These are phyloP conservation scores for Ornithoptera priamus DNA, from an alignment of 2,888 invertebrate genomes.

Conservation along the genomic window DNA sequence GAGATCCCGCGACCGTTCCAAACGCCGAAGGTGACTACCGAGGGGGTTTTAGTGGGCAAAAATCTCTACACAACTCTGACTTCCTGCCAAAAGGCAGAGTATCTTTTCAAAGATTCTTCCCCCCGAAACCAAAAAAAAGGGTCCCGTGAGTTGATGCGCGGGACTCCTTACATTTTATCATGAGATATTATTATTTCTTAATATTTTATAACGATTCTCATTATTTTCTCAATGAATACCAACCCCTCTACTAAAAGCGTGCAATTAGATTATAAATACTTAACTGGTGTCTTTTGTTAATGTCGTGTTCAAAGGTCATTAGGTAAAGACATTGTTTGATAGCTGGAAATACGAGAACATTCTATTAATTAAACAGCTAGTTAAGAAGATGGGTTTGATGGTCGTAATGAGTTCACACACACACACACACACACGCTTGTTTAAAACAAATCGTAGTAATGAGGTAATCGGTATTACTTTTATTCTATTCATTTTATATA, in stretches of 20 bases:
- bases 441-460: background rate
- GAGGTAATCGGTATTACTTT: background rate
- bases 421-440: background rate
- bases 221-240: background rate
- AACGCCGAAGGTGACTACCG: no score
- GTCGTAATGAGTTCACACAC: background rate
- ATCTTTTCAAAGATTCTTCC: no score
- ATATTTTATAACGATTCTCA: background rate
- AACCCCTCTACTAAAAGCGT: background rate
- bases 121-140: no score
- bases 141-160: no score
- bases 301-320: slow-evolving; percentile 1
- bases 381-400: slow-evolving; percentile 1
- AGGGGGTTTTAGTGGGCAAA: no score
- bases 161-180: no score
- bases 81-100: no score
- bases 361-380: slow-evolving; percentile 1
- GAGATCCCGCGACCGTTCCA: no score
- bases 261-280: slow-evolving; percentile 11
- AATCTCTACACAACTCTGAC: no score
- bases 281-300: slow-evolving; percentile 2
- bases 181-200: background rate
- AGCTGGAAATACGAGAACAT: background rate
- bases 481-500: no score
- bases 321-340: background rate